Base-by-base conservation (phyloP, 2,113 vertebrate genomes). In the Tauraco erythrolophus region DNA sequence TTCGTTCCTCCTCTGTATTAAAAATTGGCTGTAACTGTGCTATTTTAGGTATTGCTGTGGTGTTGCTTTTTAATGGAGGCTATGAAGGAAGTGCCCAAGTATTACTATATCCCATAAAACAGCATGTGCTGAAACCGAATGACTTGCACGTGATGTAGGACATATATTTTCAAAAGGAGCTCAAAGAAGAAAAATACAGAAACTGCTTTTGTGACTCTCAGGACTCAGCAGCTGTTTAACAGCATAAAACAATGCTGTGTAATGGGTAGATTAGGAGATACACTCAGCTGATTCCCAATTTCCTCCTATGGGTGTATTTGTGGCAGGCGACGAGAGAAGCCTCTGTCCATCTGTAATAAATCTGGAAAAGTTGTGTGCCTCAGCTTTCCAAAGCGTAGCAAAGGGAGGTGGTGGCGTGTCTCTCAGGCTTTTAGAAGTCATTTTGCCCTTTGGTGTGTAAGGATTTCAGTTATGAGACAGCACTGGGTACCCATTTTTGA, bases 11-110 rank as follows among this genome's bases (percentile, higher is more conserved):
- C 28, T 68, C 65, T 53, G 23, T 60, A 43, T 76, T 84, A 80
- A 50, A 82, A 72, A 57, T 25, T 50, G 62, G 30, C 88, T 82
- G 61, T 65, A 71, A 80, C 35, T 61, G 57, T 72, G 78, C 75
- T 96, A 76, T 94, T 94, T 93, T 76, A 54, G 88, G 51, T 65
- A 39, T 28, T 80, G 85, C 91, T 93, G 48, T 71, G 18, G 57
- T 45, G 39, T 39, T 56, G 61, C 41, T 93, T 75, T 84, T 93
- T 74, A 77, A 41, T 54, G 84, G 87, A 75, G 87, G 21, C 78
- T 81, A 2, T 53, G 82, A 82, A 62, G 66, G 61, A 84, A 89
- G 70, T 79, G 82, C 82, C 89, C 82, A 4, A 45, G 45, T 76
- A 66, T 95, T 62, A 19, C 70, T 79, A 11, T 68, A 65, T 57